Percentiles rank a stretch among this genome's conserved stretches.
Evolutionary conservation across 2,113 vertebrate species (phyloP).

Genomic region (Tauraco erythrolophus): DNA sequence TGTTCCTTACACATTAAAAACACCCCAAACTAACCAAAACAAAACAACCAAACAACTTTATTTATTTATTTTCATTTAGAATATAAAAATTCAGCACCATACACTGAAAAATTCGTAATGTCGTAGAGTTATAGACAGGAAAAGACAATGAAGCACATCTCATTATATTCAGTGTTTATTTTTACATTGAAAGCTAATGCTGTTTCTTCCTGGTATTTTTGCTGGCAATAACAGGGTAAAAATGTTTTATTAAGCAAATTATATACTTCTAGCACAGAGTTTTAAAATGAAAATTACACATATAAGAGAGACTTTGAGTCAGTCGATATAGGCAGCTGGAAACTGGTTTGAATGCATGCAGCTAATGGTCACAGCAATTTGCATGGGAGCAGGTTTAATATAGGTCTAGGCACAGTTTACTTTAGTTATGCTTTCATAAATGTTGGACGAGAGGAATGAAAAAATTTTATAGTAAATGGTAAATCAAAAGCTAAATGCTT

Average conservation of each 20-base stretch:
- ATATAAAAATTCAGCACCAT: not conserved
- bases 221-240: not conserved
- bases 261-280: not conserved
- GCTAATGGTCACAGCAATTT: conserved; percentile 8
- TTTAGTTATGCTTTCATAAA: not conserved
- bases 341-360: conserved; percentile 6
- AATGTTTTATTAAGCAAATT: not conserved
- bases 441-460: not conserved
- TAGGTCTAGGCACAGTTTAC: not conserved
- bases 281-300: conserved; percentile 17
- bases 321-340: not conserved
- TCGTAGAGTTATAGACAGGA: not conserved
- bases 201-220: not conserved
- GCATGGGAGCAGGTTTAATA: not conserved
- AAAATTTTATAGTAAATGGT: not conserved
- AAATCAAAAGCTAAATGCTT: not conserved
- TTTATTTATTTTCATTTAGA: conserved; percentile 11
- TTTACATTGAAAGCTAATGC: not conserved
- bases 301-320: not conserved
- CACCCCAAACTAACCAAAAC: no score
- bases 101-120: not conserved
- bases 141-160: not conserved
- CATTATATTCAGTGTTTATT: not conserved
- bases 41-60: no score
- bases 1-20: not conserved